Evolutionary conservation across 92 coral and sea anemone genomes (phyloP).

Genomic region (Anthopleura xanthogrammica): DNA sequence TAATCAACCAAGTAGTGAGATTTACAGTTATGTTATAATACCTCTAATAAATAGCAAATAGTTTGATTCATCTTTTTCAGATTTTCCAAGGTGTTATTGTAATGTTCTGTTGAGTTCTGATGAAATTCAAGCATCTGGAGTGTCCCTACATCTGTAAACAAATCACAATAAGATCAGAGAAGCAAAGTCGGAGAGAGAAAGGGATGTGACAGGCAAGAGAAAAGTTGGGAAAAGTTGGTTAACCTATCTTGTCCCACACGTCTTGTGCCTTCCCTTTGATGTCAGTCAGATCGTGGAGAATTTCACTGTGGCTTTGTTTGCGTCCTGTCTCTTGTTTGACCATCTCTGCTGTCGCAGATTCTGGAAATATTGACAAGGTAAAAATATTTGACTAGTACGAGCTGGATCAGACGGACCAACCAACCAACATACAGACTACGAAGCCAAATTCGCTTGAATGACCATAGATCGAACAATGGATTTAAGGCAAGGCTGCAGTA

Average conservation of each 20-base stretch:
- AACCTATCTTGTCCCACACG: conserved; percentile 90
- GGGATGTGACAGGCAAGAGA: neutral
- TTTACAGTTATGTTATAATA: conserved; percentile 8
- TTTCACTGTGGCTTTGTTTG: conserved; percentile 64
- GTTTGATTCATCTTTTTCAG: conserved; percentile 79
- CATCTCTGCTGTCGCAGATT: conserved; percentile 79
- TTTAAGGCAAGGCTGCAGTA: too few relatives aligned
- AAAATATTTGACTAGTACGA: neutral
- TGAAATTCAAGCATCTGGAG: conserved; percentile 77
- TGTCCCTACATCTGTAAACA: conserved; percentile 74
- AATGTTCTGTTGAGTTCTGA: conserved; percentile 76
- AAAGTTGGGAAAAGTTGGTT: neutral
- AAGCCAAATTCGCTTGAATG: neutral
- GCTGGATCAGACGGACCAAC: neutral
- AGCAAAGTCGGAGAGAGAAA: neutral
- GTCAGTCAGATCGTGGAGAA: conserved; percentile 77
- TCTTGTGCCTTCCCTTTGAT: conserved; percentile 84
- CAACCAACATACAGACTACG: neutral
- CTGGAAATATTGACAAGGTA: conserved; percentile 24
- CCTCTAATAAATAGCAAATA: conserved; percentile 71
- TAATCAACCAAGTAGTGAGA: too few relatives aligned
- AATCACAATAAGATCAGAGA: neutral
- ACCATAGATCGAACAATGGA: too few relatives aligned
- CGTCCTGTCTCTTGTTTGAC: conserved; percentile 73
- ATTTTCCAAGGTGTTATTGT: conserved; percentile 75